Evolutionary conservation across 2,888 invertebrate species (phyloP).

Genomic region (Noctua fimbriata): DNA sequence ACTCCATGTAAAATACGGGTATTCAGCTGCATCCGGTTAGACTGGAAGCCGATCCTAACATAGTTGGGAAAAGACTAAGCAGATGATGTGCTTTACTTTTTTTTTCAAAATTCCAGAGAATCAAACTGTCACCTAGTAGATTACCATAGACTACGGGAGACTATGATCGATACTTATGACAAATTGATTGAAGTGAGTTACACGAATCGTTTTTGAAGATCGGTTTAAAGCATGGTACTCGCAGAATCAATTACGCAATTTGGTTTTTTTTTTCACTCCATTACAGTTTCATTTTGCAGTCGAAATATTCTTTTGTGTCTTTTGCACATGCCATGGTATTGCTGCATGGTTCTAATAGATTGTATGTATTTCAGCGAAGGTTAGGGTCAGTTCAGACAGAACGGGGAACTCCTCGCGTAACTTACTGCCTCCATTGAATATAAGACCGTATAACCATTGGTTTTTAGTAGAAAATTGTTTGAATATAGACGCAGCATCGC

Average conservation of each 20-base stretch:
- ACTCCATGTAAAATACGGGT: too few species aligned
- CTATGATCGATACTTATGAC: slow-evolving; percentile 75
- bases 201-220: not conserved
- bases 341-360: not conserved
- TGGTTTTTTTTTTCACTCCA: not conserved
- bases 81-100: not conserved
- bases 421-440: not conserved
- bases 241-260: not conserved
- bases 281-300: not conserved
- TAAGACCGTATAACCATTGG: not conserved
- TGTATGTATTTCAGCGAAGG: too few species aligned
- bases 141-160: slow-evolving; percentile 75
- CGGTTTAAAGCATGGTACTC: slow-evolving; percentile 23
- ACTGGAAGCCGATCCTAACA: too few species aligned
- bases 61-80: too few species aligned
- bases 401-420: too few species aligned
- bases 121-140: slow-evolving; percentile 89
- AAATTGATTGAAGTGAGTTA: slow-evolving; percentile 79
- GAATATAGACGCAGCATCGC: too few species aligned
- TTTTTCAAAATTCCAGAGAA: slow-evolving; percentile 83
- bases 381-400: too few species aligned
- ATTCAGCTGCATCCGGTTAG: too few species aligned
- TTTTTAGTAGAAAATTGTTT: not conserved
- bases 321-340: not conserved
- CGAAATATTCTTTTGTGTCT: not conserved